Evolutionary conservation across 2,888 invertebrate genomes (phyloP), one percentile per base, ranked within the genome.

Genomic region (Coleophora flavipennella): DNA sequence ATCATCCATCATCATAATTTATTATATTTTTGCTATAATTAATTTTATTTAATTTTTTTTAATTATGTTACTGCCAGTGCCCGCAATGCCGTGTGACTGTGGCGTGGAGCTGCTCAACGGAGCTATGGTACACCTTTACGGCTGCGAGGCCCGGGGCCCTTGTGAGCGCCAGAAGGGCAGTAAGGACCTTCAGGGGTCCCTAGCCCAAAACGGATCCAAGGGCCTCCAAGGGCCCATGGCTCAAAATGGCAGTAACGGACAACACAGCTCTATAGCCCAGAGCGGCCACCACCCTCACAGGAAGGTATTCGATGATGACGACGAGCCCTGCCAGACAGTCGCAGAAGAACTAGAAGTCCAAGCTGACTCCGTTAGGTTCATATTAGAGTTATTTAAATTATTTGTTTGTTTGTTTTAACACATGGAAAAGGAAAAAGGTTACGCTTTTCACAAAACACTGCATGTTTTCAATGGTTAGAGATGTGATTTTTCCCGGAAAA

Each of bases 71-170:
- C 28, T 46, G 43, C 36, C 46, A 53, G 49, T 33, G 31, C 32
- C 29, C 25, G 41, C 27, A 26, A 74, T 74, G 72, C 72, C 68
- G 45, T 70, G 68, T 52, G 66, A 69, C 50, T 71, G 74, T 46
- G 51, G 62, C 35, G 49, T 57, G 14, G 57, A 53, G n/a, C 34
- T 38, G 1, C 28, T 41, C 31, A 54, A 54, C 38, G 58, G 57
- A 8, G 39, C 43, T 3, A 37, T 48, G 7, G 53, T 49, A 33
- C 67, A 65, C 50, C 50, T 52, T 25, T 65, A 61, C 39, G 62
- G 55, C 25, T 64, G 67, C 44, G 59, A 59, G 33, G 44, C 54
- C 43, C 53, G 55, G n/a, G n/a, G n/a, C n/a, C n/a, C n/a, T n/a
- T n/a, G n/a, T n/a, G n/a, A 20, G 3, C 20, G 20, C 20, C 20